phyloP scores from a whole-genome alignment of 2,797 vertebrate species.

The Bradypodion ventrale region DNA sequence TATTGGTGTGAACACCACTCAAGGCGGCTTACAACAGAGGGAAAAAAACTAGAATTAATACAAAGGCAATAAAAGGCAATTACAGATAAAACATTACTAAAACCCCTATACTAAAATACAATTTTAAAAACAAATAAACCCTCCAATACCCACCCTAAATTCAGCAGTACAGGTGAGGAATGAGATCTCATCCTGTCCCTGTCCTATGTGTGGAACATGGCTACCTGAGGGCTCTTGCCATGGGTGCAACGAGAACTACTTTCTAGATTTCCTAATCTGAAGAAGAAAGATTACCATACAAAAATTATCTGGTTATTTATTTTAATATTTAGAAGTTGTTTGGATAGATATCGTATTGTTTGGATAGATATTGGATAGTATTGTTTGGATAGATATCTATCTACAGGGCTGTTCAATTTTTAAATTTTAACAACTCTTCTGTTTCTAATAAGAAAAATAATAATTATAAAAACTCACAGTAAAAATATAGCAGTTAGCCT shows the following conservation, averaged over 20 bases:
- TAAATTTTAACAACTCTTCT: not conserved
- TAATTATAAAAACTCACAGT: no score
- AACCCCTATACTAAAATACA: no score
- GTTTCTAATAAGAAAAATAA: conserved; percentile 3
- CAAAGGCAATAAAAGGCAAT: no score
- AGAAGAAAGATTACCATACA: not conserved
- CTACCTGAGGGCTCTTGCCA: not conserved
- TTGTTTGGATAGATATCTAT: not conserved
- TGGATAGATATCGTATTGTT: not conserved
- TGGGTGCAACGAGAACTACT: not conserved
- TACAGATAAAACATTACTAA: no score
- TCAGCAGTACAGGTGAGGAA: not conserved
- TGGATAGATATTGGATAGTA: not conserved
- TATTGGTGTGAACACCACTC: no score
- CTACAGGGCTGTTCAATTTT: not conserved
- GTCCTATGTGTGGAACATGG: not conserved
- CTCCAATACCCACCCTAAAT: no score
- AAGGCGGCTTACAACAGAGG: no score
- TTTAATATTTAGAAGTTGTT: not conserved
- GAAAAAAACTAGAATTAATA: no score
- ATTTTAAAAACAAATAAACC: no score
- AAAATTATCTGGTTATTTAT: not conserved
- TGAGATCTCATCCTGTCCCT: not conserved
- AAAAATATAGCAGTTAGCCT: no score
- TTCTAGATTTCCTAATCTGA: not conserved